These are phyloP conservation scores for Pterois miles DNA, from an alignment of 2,797 vertebrate species.

Conservation along the genomic window DNA sequence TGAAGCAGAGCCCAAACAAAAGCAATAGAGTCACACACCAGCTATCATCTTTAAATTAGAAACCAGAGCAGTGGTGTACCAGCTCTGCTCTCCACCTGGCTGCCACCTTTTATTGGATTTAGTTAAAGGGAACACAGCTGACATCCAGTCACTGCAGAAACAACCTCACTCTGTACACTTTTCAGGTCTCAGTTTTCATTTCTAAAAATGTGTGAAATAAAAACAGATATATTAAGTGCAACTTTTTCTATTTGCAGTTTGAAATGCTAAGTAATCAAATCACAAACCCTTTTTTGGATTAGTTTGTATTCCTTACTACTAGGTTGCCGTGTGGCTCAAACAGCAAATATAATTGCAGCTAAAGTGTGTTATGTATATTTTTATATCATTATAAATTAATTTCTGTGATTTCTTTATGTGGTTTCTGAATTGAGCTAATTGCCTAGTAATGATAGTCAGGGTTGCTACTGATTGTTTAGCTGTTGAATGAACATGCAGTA, in stretches of 20 bases:
- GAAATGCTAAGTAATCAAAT: background rate
- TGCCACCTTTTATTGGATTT: slow-evolving; percentile 28
- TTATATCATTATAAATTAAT: background rate
- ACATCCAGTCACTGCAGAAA: background rate
- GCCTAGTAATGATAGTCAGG: slow-evolving; percentile 17
- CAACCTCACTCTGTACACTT: background rate
- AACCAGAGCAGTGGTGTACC: background rate
- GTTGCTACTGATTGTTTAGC: slow-evolving; percentile 21
- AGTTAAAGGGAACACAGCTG: slow-evolving; percentile 14
- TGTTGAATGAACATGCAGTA: slow-evolving; percentile 12
- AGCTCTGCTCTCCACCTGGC: slow-evolving; percentile 13
- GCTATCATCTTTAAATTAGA: background rate
- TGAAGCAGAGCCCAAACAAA: background rate
- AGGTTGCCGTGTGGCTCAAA: background rate
- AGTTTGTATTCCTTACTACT: background rate
- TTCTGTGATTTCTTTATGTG: background rate
- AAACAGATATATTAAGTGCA: background rate
- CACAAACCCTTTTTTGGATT: background rate
- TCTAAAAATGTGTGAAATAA: background rate
- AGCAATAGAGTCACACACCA: background rate
- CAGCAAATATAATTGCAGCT: background rate
- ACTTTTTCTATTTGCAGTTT: background rate
- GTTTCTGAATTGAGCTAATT: slow-evolving; percentile 20
- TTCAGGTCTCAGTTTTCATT: background rate
- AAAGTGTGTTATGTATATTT: background rate